Evolutionary conservation across 2,888 invertebrate genomes (phyloP).

Genomic region (Hipparchia sbordonii): DNA sequence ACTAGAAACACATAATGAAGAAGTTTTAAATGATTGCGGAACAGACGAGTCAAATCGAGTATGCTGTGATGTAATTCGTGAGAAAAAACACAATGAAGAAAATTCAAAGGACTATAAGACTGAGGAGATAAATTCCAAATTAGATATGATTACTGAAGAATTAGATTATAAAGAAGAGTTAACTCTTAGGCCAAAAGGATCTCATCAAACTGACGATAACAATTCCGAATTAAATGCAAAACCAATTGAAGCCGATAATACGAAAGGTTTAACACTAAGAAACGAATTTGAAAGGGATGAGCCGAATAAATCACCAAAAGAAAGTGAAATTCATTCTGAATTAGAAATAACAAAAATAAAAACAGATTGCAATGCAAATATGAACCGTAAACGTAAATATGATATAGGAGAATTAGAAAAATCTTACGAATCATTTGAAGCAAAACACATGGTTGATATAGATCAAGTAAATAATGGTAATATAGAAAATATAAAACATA

Average conservation of each 20-base stretch:
- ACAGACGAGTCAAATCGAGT: not conserved
- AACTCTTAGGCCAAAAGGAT: too few relatives aligned
- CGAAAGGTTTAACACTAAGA: too few relatives aligned
- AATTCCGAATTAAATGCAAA: too few relatives aligned
- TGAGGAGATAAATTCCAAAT: not conserved
- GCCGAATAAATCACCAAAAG: too few relatives aligned
- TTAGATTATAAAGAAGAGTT: too few relatives aligned
- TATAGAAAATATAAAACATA: not conserved
- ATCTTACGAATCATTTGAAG: not conserved
- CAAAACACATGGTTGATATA: not conserved
- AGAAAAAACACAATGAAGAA: not conserved
- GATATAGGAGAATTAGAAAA: not conserved
- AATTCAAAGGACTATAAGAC: not conserved
- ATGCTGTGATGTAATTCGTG: not conserved
- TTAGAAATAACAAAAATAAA: not conserved
- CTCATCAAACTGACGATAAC: too few relatives aligned
- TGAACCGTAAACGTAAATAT: not conserved
- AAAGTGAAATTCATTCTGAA: too few relatives aligned
- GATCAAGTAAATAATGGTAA: not conserved
- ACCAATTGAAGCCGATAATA: too few relatives aligned
- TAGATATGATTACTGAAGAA: too few relatives aligned
- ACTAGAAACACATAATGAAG: not conserved
- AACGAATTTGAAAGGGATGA: too few relatives aligned
- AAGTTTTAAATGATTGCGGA: not conserved
- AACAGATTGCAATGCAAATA: not conserved